Base-by-base conservation (phyloP, 2,888 invertebrate species). In the Creontiades dilutus region DNA sequence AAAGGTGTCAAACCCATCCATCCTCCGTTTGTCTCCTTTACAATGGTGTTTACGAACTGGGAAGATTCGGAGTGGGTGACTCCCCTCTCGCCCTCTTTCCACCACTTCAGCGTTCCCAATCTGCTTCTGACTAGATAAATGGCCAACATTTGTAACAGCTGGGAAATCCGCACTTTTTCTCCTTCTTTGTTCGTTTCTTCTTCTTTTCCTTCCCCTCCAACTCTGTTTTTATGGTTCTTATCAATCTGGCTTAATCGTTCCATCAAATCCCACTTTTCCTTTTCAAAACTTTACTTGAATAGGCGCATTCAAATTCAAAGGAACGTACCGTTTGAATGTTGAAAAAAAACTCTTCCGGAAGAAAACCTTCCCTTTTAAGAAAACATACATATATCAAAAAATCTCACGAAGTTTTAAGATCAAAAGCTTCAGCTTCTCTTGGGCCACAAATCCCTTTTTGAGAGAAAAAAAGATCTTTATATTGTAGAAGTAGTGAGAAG, bases 1-100 rank as follows among this genome's bases (percentile, higher is more conserved):
- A 86, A 85, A 86, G 75, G 86, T 86, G 86, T 86, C 86, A 86
- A 86, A 86, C 13, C 86, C 75, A 86, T 86, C 86, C 75, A 86
- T 86, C 48, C 75, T 48, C 27, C 86, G 68, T 86, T 75, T 86
- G 75, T 86, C 86, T 86, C 86, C 75, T 86, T 86, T 75, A 68
- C 86, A 86, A 86, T 86, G 37, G 68, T 86, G 86, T 86, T 86
- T 86, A 86, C 86, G 86, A 75, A 37, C 75, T 61, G 75, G 52
- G 52, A 75, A 75, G 75, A 75, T 23, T 57, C 85, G 61, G 28
- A 68, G 68, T 14, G 78, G 78, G 78, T 16, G 19, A 37, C 78
- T 78, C 46, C 78, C 19, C 78, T 16, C 2, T 19, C 46, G n/a
- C 61, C 85, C 85, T 61, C 48, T 7, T 47, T 47, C 19, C 68